phyloP scores from a whole-genome alignment of 2,888 invertebrate genomes.

The Spicauda simplicius region DNA sequence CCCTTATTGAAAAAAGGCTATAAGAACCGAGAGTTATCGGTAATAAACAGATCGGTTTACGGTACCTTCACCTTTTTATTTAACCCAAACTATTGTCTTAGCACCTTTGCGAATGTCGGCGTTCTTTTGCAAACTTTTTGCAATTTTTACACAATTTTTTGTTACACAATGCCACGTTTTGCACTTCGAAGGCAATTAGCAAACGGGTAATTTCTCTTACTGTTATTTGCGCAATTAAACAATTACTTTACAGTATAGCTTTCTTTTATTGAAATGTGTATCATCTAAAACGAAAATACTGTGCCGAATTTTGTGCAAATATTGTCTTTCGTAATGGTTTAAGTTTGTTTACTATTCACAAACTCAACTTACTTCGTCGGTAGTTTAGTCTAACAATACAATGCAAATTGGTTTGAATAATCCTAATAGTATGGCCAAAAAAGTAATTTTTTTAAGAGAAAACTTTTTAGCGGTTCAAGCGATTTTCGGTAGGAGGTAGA shows the following conservation, averaged over 20 bases:
- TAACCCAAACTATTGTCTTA: conserved; percentile 77
- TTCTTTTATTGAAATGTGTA: conserved; percentile 16
- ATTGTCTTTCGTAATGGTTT: background rate
- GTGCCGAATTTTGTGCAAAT: background rate
- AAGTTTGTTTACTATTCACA: no score
- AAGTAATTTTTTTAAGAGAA: no score
- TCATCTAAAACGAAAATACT: background rate
- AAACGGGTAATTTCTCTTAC: conserved; percentile 19
- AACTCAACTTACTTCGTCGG: no score
- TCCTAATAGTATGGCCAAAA: no score
- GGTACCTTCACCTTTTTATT: conserved; percentile 46
- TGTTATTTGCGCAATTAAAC: conserved; percentile 8
- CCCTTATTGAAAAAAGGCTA: conserved; percentile 36
- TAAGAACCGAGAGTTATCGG: conserved; percentile 44
- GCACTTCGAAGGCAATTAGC: conserved; percentile 13
- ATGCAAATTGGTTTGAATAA: no score
- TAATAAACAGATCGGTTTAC: background rate
- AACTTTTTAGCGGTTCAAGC: no score
- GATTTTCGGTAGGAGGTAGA: no score
- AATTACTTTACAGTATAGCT: conserved; percentile 11
- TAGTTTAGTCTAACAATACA: no score
- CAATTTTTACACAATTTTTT: conserved; percentile 27
- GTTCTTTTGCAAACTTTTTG: conserved; percentile 43
- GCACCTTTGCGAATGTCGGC: conserved; percentile 51
- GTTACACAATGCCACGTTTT: background rate